Base-by-base conservation (phyloP, 2,888 invertebrate genomes). In the Mechanitis messenoides region DNA sequence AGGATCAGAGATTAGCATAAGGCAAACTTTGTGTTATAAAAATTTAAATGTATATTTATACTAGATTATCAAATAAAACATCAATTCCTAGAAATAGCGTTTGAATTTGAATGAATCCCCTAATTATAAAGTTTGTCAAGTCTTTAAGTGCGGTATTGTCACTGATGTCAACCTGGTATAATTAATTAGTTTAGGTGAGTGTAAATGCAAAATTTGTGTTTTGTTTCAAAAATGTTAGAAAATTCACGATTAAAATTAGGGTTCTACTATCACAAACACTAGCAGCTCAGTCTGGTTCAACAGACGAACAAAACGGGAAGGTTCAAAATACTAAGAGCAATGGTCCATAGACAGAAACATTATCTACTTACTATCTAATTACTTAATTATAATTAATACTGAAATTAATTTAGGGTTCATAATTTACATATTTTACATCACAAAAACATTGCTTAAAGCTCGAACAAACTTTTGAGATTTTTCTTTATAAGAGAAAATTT, bases 81-180 rank as follows among this genome's bases (percentile, higher is more conserved):
- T 60, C 60, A 65, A 62, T 65, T 62, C 64, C 64, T 63, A 60
- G 57, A 57, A 57, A 47, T 47, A 35, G 31, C 9, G 42, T 7
- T 11, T 42, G 45, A 55, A 28, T 50, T 35, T 35, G 58, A 59
- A 55, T 47, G 58, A 61, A 59, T 58, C 45, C 60, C 61, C 56
- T 61, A 64, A 55, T 47, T 62, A 60, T 62, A 66, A 66, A 64
- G 64, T 64, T 66, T 58, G 61, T 67, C 59, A 70, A 71, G 71
- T 71, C 68, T 71, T 70, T 61, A 63, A 65, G 60, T 68, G 67
- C 66, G 46, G 63, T 71, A 71, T 71, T 71, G 71, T 71, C 71
- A 66, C 68, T 61, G 62, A 63, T 67, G 58, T 61, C 63, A 46
- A 64, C 61, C 59, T 63, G 63, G 59, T 65, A 63, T 55, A 62